A percentile compares a stretch with the other conserved stretches of the same genome.
These are phyloP conservation scores for Mycteria americana DNA, from an alignment of 2,797 vertebrate species.

Conservation along the genomic window DNA sequence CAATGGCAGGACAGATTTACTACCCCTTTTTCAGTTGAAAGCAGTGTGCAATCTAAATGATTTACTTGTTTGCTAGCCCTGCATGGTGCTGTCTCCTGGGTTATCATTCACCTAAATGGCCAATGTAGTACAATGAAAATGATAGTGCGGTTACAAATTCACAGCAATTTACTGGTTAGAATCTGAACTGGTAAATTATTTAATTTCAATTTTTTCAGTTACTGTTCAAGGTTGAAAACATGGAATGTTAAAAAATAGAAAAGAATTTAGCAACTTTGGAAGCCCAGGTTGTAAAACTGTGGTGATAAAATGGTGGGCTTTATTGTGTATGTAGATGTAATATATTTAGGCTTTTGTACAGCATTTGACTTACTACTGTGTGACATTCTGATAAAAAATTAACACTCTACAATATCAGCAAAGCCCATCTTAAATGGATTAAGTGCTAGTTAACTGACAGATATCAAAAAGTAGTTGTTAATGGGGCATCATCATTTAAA, in stretches of 20 bases:
- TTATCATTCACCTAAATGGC: conserved; percentile 68
- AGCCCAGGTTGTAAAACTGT: not conserved
- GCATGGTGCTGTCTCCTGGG: conserved; percentile 64
- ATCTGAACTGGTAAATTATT: conserved; percentile 67
- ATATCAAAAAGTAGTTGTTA: not conserved
- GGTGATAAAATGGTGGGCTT: not conserved
- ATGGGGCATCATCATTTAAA: not conserved
- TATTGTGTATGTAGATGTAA: not conserved
- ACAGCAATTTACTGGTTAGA: conserved; percentile 60
- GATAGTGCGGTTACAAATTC: conserved; percentile 54
- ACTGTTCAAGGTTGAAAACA: conserved; percentile 51
- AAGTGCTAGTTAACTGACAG: not conserved
- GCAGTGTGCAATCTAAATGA: conserved; percentile 64
- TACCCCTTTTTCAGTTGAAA: conserved; percentile 61
- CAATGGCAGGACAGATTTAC: conserved; percentile 63
- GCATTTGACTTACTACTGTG: not conserved
- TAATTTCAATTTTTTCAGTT: conserved; percentile 63
- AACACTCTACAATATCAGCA: not conserved
- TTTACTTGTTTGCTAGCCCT: conserved; percentile 70
- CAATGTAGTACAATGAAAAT: conserved; percentile 67
- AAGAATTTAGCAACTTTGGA: conserved; percentile 18
- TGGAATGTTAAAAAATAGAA: conserved; percentile 31
- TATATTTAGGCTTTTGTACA: not conserved
- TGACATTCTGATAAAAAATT: conserved; percentile 34
- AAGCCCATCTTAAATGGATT: conserved; percentile 17